Evolutionary conservation across 2,113 vertebrate genomes (phyloP), one percentile per base, ranked within the genome.

Genomic region (Neoarius graeffei): DNA sequence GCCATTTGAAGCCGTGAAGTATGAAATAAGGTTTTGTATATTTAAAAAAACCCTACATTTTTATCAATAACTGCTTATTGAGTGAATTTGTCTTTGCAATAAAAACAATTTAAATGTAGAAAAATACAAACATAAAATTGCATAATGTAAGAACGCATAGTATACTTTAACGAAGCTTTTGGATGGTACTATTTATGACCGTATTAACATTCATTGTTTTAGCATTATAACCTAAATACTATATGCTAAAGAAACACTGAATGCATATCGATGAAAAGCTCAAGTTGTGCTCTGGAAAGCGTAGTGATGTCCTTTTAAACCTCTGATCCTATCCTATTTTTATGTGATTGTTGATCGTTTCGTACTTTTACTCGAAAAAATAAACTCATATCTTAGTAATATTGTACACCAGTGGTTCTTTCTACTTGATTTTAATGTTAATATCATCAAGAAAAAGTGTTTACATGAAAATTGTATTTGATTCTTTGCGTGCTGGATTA

Each of bases 351-450:
- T 62, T 90, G 57, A 50, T 79, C 3, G 42, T 79, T 56, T 86
- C 79, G 3, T 85, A n/a, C 17, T 25, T 83, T 80, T 80, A 56
- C 42, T 85, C 13, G 1, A 76, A 35, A 87, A 27, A n/a, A 64
- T 60, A 1, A 48, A 54, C 77, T 86, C 11, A 60, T 66, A 52
- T 52, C 23, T 11, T 77, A 64, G 59, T 85, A 48, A 81, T 88
- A 64, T 74, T 67, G 48, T 81, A 84, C 60, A 83, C 80, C 57
- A 86, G 86, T 91, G 42, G 71, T 88, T 81, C 20, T 88, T 80
- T 81, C 62, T 25, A 81, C 86, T 84, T 86, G 77, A 60, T 83
- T 62, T 80, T 56, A 64, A 69, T 85, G 62, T 82, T 30, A 73
- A 59, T 88, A 62, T 89, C 74, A 71, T 57, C 4, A n/a, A 71